Evolutionary conservation across 2,113 vertebrate genomes (phyloP).

Genomic region (Saguinus midas): DNA sequence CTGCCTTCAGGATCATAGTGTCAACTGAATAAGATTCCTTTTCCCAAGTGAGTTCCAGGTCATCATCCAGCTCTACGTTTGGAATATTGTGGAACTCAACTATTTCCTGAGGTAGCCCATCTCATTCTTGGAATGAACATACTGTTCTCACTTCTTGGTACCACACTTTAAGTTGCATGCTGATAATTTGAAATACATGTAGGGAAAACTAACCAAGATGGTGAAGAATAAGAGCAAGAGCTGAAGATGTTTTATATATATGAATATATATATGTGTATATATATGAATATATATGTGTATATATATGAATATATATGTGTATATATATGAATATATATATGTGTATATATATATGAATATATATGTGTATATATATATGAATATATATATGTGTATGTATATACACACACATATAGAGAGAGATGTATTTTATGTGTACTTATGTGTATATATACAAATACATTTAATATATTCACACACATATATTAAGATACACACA

Average conservation of each 20-base stretch:
- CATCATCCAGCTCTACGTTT: not conserved
- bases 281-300: too few species aligned
- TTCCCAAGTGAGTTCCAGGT: not conserved
- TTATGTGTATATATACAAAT: too few species aligned
- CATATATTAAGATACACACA: too few species aligned
- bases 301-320: too few species aligned
- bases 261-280: too few species aligned
- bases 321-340: too few species aligned
- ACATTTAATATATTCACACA: too few species aligned
- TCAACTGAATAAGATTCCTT: not conserved
- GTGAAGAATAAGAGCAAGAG: not conserved
- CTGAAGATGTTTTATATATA: not conserved
- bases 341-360: too few species aligned
- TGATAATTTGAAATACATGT: not conserved
- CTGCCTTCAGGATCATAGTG: not conserved
- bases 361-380: too few species aligned
- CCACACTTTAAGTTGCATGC: not conserved
- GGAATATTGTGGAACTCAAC: not conserved
- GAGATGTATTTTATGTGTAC: too few species aligned
- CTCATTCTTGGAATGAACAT: not conserved
- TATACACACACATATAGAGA: too few species aligned
- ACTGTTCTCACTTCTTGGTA: not conserved
- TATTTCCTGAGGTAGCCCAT: not conserved
- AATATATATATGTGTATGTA: too few species aligned
- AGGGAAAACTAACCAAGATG: not conserved